Percentiles rank a stretch among this genome's conserved stretches.
phyloP scores from a whole-genome alignment of 2,797 vertebrate species.

The Manis crassicaudata region DNA sequence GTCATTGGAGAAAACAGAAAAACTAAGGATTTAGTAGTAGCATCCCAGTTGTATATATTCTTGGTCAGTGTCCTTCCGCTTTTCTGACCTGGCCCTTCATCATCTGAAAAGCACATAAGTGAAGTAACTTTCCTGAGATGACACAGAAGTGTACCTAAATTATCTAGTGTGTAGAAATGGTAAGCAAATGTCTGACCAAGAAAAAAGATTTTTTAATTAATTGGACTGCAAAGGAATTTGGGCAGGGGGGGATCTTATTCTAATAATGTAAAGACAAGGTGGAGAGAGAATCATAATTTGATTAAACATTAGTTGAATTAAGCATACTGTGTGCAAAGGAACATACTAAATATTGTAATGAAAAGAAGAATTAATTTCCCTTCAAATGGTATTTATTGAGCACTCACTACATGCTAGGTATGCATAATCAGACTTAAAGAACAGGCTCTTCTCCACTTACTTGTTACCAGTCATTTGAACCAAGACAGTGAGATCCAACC shows the following conservation, averaged over 20 bases:
- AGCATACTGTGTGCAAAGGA: not conserved
- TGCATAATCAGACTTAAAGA: not conserved
- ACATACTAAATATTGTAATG: not conserved
- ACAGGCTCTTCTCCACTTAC: not conserved
- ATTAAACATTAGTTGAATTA: not conserved
- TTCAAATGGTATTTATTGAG: not conserved
- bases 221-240: not conserved
- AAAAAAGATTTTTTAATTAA: conserved; percentile 27
- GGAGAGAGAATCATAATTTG: not conserved
- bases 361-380: not conserved
- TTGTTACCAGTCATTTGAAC: not conserved
- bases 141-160: not conserved
- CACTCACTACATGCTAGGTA: not conserved
- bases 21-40: not conserved
- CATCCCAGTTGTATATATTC: not conserved
- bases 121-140: not conserved
- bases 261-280: not conserved
- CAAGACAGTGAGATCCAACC: not conserved
- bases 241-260: not conserved
- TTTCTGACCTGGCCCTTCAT: not conserved
- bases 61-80: not conserved
- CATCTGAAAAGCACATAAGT: not conserved
- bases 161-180: not conserved
- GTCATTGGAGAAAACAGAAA: too few relatives aligned
- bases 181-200: not conserved